Percentiles rank a stretch among this genome's conserved stretches.
These are phyloP conservation scores for Aphelenchoides avenae DNA, from an alignment of 1,140 invertebrate species.

Conservation along the genomic window DNA sequence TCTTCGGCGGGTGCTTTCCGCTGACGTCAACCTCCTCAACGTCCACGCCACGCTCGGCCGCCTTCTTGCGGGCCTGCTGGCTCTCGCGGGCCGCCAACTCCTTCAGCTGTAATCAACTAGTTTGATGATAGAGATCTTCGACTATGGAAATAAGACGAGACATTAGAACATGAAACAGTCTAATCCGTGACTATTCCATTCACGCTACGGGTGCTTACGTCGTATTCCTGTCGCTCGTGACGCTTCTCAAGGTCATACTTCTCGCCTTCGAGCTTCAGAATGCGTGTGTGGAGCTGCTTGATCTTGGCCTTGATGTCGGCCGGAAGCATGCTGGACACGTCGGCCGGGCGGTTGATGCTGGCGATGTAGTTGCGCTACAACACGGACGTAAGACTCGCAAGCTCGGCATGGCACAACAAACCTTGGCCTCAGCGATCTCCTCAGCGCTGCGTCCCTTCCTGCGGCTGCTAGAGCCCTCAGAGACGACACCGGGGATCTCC, in stretches of 20 bases:
- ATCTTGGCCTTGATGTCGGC: conserved; percentile 24
- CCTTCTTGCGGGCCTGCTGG: conserved; percentile 18
- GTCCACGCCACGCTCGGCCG: conserved; percentile 4
- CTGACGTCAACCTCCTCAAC: conserved; percentile 2
- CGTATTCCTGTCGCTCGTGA: conserved; percentile 21
- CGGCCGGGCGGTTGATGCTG: conserved; percentile 5
- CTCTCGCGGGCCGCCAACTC: conserved; percentile 24
- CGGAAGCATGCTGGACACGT: conserved; percentile 18
- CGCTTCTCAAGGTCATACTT: conserved; percentile 75
- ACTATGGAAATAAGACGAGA: conserved; percentile 11
- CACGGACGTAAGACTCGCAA: conserved; percentile 74
- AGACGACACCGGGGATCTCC: conserved; percentile 59
- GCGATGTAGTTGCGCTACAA: conserved; percentile 64
- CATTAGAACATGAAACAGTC: conserved; percentile 30
- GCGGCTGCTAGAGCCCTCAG: conserved; percentile 96
- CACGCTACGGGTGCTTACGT: too few species aligned
- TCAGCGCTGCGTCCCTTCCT: conserved; percentile 87
- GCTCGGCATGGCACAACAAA: conserved; percentile 50
- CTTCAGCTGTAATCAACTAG: conserved; percentile 6
- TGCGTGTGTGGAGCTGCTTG: conserved; percentile 18
- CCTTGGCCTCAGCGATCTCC: too few species aligned
- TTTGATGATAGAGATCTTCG: conserved; percentile 8
- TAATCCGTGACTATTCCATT: conserved; percentile 3
- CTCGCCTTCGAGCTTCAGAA: conserved; percentile 76
- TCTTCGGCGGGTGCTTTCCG: conserved; percentile 68